Conservation (phyloP, 2,888 invertebrate genomes). For the Drosophila multiciliata region DNA sequence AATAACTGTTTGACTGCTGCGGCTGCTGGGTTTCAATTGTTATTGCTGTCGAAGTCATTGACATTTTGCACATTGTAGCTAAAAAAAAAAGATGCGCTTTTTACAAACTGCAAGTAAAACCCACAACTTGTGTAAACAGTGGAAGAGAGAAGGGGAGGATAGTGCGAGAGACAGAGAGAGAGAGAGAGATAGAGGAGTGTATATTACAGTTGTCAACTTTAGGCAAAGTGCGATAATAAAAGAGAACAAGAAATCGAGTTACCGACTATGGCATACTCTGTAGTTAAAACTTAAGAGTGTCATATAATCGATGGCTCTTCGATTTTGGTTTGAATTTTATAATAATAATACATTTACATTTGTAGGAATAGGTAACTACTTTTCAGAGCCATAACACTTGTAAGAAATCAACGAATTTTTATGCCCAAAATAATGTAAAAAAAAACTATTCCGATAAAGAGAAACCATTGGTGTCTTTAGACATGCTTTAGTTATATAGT, state of each 20-base stretch:
- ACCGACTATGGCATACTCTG: background rate
- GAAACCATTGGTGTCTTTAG: background rate
- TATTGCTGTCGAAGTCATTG: slow-evolving; percentile 68
- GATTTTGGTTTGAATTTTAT: background rate
- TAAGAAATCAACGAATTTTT: background rate
- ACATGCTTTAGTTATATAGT: background rate
- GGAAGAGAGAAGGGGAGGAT: background rate
- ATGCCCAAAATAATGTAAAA: background rate
- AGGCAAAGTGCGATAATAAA: slow-evolving; percentile 39
- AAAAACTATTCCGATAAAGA: background rate
- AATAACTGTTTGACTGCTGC: slow-evolving; percentile 22
- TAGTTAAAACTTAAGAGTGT: background rate
- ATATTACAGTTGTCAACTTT: slow-evolving; percentile 32
- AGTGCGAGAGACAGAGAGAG: background rate
- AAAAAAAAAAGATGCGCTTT: slow-evolving; percentile 33
- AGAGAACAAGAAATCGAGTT: background rate
- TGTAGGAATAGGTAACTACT: background rate
- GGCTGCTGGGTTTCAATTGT: slow-evolving; percentile 60
- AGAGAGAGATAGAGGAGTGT: background rate
- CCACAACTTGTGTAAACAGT: slow-evolving; percentile 56
- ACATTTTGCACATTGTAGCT: slow-evolving; percentile 65
- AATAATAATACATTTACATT: background rate
- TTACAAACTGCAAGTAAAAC: slow-evolving; percentile 49
- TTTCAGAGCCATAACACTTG: background rate
- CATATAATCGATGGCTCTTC: background rate